Base-by-base conservation (phyloP, 2,113 vertebrate genomes). In the Poicephalus meyeri region DNA sequence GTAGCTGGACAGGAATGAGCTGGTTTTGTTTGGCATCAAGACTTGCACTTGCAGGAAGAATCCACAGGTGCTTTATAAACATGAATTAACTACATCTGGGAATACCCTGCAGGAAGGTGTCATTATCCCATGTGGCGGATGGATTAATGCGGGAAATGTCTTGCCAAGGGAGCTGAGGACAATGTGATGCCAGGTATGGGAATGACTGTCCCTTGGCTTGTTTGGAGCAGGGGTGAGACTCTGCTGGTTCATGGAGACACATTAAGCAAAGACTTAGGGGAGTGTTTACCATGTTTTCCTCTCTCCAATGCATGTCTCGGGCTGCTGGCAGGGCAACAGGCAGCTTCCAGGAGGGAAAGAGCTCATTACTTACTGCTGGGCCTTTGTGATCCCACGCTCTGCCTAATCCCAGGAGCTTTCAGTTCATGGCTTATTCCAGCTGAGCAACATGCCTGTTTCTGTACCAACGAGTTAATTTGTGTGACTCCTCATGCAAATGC, bases 91-190 rank as follows among this genome's bases (percentile, higher is more conserved):
- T 35, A 0, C 0, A 0, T 11, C 65, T 72, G 70, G 85, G 78
- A 87, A 42, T 46, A 13, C 9, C 33, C 50, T 71, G 25, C 15
- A 6, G 42, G 71, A 18, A 47, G 44, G 42, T 7, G 2, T 8
- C 6, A 1, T 69, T 64, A 23, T 31, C 41, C 39, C 10, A 1
- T 0, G 0, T 39, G 44, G 39, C 1, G 3, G 63, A 14, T 24
- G 58, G 31, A 21, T 7, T 41, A 64, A 19, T 2, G 8, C 52
- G 42, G 84, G 73, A 56, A 19, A 23, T 77, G 26, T 42, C 19
- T 10, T 41, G 46, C 8, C 1, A 5, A 5, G n/a, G 37, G 61
- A 72, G 71, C 71, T 17, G 66, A 16, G 50, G 53, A 1, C 18
- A 42, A 6, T 13, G 19, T 26, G n/a, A 11, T 16, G 56, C 64